phyloP scores from a whole-genome alignment of 2,797 vertebrate species.

The Taeniopygia guttata region DNA sequence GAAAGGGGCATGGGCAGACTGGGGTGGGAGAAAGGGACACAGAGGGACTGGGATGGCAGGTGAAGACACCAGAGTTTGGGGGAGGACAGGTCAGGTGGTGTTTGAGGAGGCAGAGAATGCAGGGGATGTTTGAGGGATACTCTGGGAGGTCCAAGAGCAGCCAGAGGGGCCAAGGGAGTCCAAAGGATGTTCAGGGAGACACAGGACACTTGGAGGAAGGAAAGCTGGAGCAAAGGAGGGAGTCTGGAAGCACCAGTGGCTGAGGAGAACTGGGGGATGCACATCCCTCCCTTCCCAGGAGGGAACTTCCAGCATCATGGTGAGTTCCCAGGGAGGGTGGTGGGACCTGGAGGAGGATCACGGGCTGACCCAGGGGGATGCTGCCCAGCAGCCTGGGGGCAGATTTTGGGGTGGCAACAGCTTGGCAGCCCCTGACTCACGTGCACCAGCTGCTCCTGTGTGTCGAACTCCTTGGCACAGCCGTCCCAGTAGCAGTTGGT shows the following conservation, averaged over 20 bases:
- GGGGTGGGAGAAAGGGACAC: background rate
- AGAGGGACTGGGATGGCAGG: background rate
- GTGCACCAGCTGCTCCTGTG: conserved; percentile 96
- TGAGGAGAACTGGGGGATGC: background rate
- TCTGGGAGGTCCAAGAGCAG: background rate
- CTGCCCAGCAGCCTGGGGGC: background rate
- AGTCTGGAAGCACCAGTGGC: background rate
- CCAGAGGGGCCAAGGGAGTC: background rate
- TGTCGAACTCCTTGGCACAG: conserved; percentile 95
- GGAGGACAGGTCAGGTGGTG: background rate
- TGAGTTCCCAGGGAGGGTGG: background rate
- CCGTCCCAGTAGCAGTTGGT: conserved; percentile 97
- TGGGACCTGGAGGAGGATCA: rapidly evolving
- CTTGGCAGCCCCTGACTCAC: conserved; percentile 72
- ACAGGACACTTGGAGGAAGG: background rate
- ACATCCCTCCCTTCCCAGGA: background rate
- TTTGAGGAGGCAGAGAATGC: background rate
- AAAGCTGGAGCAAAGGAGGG: background rate
- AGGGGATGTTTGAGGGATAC: background rate
- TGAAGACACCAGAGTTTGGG: background rate
- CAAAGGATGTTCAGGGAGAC: background rate
- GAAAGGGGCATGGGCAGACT: no score
- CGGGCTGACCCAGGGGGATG: background rate
- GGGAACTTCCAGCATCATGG: background rate
- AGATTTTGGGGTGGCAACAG: background rate